A percentile compares a stretch with the other conserved stretches of the same genome.
These are phyloP conservation scores for Budorcas taxicolor DNA, from an alignment of 2,113 vertebrate species.

Conservation along the genomic window DNA sequence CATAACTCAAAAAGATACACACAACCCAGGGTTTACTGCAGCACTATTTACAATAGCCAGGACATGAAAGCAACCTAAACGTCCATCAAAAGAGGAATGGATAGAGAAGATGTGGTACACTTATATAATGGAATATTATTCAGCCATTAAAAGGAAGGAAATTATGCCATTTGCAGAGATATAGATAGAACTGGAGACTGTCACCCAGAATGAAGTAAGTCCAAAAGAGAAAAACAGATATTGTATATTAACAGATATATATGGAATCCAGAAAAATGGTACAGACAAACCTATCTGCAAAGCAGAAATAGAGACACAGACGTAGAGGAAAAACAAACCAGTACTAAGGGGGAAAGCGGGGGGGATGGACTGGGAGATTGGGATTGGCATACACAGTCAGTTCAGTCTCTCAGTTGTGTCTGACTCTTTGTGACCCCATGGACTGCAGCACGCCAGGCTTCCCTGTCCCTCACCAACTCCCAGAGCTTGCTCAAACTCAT, in stretches of 20 bases:
- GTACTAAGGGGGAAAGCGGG: neutral
- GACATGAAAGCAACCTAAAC: neutral
- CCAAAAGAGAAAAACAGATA: neutral
- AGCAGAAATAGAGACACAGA: neutral
- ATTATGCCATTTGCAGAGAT: neutral
- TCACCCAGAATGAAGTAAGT: neutral
- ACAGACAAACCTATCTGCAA: neutral
- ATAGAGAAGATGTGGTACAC: neutral
- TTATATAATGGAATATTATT: neutral
- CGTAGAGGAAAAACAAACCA: fast-evolving
- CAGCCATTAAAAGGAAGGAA: neutral
- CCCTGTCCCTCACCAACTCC: neutral
- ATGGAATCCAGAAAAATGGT: neutral
- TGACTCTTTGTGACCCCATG: neutral
- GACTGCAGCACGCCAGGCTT: neutral
- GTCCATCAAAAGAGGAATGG: neutral
- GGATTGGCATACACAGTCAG: neutral
- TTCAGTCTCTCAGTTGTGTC: neutral
- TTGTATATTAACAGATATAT: neutral
- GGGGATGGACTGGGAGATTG: neutral
- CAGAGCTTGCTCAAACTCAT: neutral
- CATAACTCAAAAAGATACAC: neutral
- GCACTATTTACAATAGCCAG: neutral
- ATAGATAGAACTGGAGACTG: neutral
- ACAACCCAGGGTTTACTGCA: neutral